Percentiles rank a stretch among this genome's conserved stretches.
Evolutionary conservation across 2,113 vertebrate species (phyloP).

Genomic region (Aspiorhynchus laticeps): DNA sequence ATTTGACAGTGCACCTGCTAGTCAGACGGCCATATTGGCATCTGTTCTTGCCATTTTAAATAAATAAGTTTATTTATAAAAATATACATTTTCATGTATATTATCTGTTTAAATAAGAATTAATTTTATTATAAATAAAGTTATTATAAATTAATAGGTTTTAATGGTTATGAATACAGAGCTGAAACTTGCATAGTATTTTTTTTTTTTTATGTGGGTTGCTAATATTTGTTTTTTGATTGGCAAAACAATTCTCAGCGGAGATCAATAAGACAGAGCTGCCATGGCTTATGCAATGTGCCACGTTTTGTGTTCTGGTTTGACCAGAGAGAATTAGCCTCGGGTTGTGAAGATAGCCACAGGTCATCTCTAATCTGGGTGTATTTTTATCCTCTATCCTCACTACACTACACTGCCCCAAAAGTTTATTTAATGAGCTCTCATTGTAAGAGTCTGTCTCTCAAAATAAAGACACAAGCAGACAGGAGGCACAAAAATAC

Average conservation of each 20-base stretch:
- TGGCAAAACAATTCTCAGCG: not conserved
- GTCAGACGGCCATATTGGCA: not conserved
- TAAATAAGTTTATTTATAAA: not conserved
- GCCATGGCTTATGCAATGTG: not conserved
- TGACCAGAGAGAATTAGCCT: constrained; percentile 37
- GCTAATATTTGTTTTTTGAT: not conserved
- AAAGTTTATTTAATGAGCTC: constrained; percentile 34
- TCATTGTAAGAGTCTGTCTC: not conserved
- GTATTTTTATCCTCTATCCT: constrained; percentile 52
- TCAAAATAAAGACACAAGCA: constrained; percentile 1
- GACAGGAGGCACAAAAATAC: not conserved
- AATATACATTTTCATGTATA: not conserved
- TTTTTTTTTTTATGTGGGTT: not conserved
- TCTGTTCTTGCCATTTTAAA: not conserved
- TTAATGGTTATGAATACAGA: not conserved
- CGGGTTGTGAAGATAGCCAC: constrained; percentile 1
- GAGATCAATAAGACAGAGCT: not conserved
- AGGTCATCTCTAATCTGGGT: constrained; percentile 52
- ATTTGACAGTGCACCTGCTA: not conserved
- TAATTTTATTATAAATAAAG: not conserved
- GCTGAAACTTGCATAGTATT: not conserved
- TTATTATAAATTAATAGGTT: not conserved
- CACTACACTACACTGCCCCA: not conserved
- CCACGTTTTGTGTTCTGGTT: not conserved
- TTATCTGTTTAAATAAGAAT: not conserved